A percentile compares a stretch with the other conserved stretches of the same genome.
Evolutionary conservation across 92 coral and sea anemone genomes (phyloP).

Genomic region (Epizoanthus fatuus): DNA sequence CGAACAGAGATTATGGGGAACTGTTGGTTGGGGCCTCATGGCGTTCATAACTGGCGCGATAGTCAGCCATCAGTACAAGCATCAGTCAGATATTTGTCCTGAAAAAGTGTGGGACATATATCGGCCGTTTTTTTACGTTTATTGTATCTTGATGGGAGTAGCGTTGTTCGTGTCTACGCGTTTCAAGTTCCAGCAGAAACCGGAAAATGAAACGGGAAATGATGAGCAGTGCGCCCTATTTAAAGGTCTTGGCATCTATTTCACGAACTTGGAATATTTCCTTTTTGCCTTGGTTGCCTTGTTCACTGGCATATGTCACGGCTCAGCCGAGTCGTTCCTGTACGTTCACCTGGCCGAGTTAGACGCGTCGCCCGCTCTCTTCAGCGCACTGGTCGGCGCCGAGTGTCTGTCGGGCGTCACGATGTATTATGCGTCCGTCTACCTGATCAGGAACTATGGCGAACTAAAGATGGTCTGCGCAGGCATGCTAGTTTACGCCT

Average conservation of each 20-base stretch:
- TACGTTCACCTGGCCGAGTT: constrained; percentile 84
- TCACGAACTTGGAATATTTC: constrained; percentile 79
- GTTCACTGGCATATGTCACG: constrained; percentile 84
- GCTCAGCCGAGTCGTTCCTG: constrained; percentile 82
- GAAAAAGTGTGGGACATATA: constrained; percentile 87
- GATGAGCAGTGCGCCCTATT: constrained; percentile 78
- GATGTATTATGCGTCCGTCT: constrained; percentile 83
- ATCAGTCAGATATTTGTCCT: constrained; percentile 90
- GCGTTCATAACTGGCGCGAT: constrained; percentile 93
- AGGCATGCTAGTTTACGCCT: constrained; percentile 78
- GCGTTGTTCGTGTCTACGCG: constrained; percentile 89
- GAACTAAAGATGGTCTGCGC: constrained; percentile 76
- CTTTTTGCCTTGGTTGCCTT: constrained; percentile 79
- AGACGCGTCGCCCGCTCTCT: constrained; percentile 91
- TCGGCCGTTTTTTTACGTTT: constrained; percentile 94
- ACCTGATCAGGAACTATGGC: constrained; percentile 81
- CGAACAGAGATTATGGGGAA: constrained; percentile 90
- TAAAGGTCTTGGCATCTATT: constrained; percentile 74
- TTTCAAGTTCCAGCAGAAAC: constrained; percentile 74
- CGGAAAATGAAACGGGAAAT: constrained; percentile 64
- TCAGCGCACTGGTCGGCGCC: constrained; percentile 86
- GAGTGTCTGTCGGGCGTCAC: constrained; percentile 88
- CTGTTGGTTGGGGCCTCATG: constrained; percentile 89
- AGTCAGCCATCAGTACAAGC: constrained; percentile 80
- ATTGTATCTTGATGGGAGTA: constrained; percentile 82